Percentiles rank a stretch among this genome's conserved stretches.
Conservation (phyloP, 2,888 invertebrate genomes). For the Eilema griseolum region DNA sequence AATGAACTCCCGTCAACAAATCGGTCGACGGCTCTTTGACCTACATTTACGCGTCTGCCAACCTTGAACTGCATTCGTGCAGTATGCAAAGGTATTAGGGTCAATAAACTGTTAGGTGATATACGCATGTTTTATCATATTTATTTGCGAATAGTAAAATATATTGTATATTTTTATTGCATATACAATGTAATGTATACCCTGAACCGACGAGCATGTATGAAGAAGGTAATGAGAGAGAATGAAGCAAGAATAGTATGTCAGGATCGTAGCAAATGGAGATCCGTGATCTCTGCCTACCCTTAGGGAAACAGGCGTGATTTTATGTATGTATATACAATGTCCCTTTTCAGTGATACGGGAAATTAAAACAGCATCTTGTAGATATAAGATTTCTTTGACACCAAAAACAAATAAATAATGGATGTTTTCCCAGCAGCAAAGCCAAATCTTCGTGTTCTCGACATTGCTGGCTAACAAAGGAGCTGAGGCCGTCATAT, state of each 20-base stretch:
- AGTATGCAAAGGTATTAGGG: constrained; percentile 1
- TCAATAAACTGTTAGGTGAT: neutral
- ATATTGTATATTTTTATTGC: no score
- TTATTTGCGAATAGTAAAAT: neutral
- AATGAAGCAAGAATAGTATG: no score
- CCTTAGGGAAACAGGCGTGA: no score
- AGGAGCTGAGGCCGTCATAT: constrained; percentile 96
- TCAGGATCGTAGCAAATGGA: no score
- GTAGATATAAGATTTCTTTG: neutral
- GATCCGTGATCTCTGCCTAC: no score
- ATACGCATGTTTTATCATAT: neutral
- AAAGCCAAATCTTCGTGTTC: constrained; percentile 99
- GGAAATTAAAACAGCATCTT: neutral
- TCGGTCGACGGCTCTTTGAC: neutral
- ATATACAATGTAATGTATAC: no score
- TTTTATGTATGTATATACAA: no score
- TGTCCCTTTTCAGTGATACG: neutral
- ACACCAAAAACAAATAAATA: constrained; percentile 43
- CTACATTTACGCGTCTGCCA: neutral
- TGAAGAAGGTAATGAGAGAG: no score
- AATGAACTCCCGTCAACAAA: neutral
- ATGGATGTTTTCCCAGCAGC: constrained; percentile 92
- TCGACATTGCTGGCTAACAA: constrained; percentile 97
- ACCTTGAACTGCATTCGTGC: constrained; percentile 4
- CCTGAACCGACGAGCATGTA: no score